Evolutionary conservation across 92 coral and sea anemone species (phyloP).

Genomic region (Zoanthus sociatus): DNA sequence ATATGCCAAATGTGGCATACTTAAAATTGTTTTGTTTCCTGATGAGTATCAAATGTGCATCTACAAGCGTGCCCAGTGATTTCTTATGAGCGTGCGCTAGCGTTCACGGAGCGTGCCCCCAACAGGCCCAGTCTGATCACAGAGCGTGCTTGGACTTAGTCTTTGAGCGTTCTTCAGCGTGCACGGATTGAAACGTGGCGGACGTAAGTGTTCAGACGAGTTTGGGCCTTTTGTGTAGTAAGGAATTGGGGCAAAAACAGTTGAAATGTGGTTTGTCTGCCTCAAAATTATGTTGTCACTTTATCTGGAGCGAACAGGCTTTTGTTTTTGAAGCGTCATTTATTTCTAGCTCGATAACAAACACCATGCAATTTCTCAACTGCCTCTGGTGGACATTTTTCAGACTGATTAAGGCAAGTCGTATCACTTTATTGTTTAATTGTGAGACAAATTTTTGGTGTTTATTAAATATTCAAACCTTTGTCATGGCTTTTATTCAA

Average conservation of each 20-base stretch:
- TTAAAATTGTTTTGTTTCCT: too few relatives aligned
- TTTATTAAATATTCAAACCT: too few relatives aligned
- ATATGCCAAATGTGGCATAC: too few relatives aligned
- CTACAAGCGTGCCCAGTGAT: not conserved
- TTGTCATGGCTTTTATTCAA: too few relatives aligned
- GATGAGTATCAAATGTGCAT: too few relatives aligned
- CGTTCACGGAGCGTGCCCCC: not conserved
- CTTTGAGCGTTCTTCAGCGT: not conserved
- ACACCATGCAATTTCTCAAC: not conserved
- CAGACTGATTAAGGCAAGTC: not conserved
- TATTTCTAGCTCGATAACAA: not conserved
- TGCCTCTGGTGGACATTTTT: not conserved
- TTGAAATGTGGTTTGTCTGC: not conserved
- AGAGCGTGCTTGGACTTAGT: not conserved
- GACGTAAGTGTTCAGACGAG: not conserved
- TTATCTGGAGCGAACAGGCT: not conserved
- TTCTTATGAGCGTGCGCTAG: too few relatives aligned
- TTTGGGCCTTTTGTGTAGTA: not conserved
- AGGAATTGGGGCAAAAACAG: not conserved
- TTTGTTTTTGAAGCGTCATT: not conserved
- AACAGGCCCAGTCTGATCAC: not conserved
- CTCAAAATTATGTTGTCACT: not conserved
- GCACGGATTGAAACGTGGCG: not conserved
- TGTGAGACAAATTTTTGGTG: too few relatives aligned
- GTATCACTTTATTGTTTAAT: not conserved